Percentiles rank a stretch among this genome's conserved stretches.
Conservation (phyloP, 1,140 invertebrate species). For the Elymnias hypermnestra region DNA sequence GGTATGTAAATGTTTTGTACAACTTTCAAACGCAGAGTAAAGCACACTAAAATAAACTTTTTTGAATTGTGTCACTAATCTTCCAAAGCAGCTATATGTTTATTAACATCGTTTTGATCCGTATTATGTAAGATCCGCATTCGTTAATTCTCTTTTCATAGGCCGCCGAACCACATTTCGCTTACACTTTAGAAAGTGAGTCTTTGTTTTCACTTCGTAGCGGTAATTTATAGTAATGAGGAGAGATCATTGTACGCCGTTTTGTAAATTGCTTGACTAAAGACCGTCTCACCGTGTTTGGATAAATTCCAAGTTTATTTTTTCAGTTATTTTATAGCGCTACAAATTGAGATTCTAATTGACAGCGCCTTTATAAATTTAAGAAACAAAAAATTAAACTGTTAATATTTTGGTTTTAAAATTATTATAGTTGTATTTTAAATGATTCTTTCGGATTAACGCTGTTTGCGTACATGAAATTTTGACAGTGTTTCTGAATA, state of each 20-base stretch:
- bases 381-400: background rate
- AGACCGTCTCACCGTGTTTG: slow-evolving; percentile 36
- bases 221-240: slow-evolving; percentile 62
- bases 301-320: slow-evolving; percentile 39
- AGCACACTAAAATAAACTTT: no score
- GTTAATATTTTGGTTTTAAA: background rate
- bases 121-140: slow-evolving; percentile 43
- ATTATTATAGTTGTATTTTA: no score
- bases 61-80: no score
- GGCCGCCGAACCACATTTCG: slow-evolving; percentile 45
- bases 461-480: no score
- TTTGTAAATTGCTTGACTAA: slow-evolving; percentile 45
- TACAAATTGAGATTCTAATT: slow-evolving; percentile 35
- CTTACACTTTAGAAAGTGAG: slow-evolving; percentile 64
- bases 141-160: slow-evolving; percentile 20
- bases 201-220: slow-evolving; percentile 67
- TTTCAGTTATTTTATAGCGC: slow-evolving; percentile 27
- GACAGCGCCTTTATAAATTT: slow-evolving; percentile 10
- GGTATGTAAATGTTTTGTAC: no score
- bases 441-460: no score
- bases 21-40: no score
- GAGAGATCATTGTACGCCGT: slow-evolving; percentile 57
- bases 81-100: no score
- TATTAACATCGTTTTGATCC: background rate
- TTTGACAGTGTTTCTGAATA: no score